Base-by-base conservation (phyloP, 2,113 vertebrate genomes). In the Rhinopomastus cyanomelas region DNA sequence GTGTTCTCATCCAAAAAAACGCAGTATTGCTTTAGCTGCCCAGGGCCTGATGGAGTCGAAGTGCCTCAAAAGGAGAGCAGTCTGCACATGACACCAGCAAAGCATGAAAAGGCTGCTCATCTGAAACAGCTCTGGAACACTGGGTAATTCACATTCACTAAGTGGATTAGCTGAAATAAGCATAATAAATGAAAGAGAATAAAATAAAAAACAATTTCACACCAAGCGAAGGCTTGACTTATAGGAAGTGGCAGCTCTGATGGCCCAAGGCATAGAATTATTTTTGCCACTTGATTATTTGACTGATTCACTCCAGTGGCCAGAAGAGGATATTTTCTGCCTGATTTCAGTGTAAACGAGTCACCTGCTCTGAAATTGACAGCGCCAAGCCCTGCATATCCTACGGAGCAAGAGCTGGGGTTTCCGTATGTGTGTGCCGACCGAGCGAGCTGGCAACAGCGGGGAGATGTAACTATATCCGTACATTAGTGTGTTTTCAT, bases 161-260 rank as follows among this genome's bases (percentile, higher is more conserved):
- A 96, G 77, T 93, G 86, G 93, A 97, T 97, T 97, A 97, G 97
- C 95, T 96, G 95, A 96, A 98, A 98, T 97, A 97, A 97, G 96
- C 97, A 98, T 98, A 97, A 97, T 97, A 98, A 98, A 98, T 97
- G 96, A 97, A 98, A 98, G 93, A 97, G 96, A 97, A 98, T 97
- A 97, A 97, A 98, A 98, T 96, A 97, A 96, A 95, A 97, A 96
- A 96, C 94, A 97, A 97, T 97, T 97, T 97, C 96, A 96, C 94
- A 96, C 96, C 97, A 98, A 98, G 88, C 96, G 96, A 97, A 97
- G 95, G 93, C 79, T 96, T 97, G 97, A 97, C 97, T 98, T 98
- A 98, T 97, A 97, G 91, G 95, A 98, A 98, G 97, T 98, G 97
- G 97, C 97, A 98, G 96, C 96, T 98, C 93, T 94, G 96, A 95